Percentiles rank a stretch among this genome's conserved stretches.
phyloP scores from a whole-genome alignment of 2,888 invertebrate species.

The Lochmaea capreae region DNA sequence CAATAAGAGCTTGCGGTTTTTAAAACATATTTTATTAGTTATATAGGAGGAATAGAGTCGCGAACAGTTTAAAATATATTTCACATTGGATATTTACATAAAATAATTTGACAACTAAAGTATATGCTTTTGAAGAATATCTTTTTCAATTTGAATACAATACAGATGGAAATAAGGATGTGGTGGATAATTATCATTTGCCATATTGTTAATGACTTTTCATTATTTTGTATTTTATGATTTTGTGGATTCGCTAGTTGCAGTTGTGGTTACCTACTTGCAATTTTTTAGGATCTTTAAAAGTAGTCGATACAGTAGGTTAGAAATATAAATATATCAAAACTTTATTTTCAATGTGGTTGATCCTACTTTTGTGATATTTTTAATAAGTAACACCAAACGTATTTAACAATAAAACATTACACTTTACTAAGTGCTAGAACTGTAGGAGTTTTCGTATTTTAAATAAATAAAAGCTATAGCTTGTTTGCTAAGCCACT shows the following conservation, averaged over 20 bases:
- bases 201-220: background rate
- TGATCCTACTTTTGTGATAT: background rate
- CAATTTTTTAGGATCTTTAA: background rate
- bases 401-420: no score
- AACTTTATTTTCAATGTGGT: background rate
- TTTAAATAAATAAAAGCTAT: no score
- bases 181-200: background rate
- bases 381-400: background rate
- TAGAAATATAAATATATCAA: background rate
- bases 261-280: background rate
- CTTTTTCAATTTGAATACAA: conserved; percentile 1
- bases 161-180: background rate
- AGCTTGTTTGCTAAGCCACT: no score
- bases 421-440: no score
- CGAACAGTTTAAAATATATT: background rate
- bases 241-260: background rate
- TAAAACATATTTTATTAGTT: background rate
- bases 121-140: background rate
- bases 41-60: background rate
- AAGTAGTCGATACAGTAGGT: background rate
- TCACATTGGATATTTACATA: no score
- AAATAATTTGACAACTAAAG: no score
- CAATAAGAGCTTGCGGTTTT: background rate
- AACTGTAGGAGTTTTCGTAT: no score
- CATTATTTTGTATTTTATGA: background rate